phyloP scores from a whole-genome alignment of 2,797 vertebrate genomes.

The Petrocephalus sullivani region DNA sequence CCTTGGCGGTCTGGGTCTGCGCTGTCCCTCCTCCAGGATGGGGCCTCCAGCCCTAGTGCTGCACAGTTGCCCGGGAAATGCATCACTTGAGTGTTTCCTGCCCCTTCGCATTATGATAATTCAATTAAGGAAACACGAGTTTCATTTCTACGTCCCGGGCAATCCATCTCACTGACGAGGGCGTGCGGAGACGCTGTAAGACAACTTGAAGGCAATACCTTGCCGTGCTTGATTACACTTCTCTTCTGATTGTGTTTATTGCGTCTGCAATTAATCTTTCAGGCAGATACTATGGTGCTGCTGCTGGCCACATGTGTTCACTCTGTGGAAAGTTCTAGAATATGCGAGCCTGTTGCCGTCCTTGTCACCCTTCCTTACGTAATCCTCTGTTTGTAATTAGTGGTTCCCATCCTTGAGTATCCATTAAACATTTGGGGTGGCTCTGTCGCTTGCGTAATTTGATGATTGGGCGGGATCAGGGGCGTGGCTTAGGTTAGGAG shows the following conservation, averaged over 20 bases:
- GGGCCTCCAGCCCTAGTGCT: not conserved
- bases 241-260: conserved; percentile 19
- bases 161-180: conserved; percentile 16
- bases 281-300: not conserved
- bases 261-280: conserved; percentile 15
- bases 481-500: not conserved
- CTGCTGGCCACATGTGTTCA: not conserved
- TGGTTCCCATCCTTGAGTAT: not conserved
- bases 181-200: not conserved
- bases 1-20: not conserved
- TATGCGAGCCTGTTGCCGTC: not conserved
- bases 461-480: not conserved
- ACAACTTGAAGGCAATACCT: conserved; percentile 4
- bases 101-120: conserved; percentile 15
- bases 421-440: not conserved
- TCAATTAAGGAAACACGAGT: conserved; percentile 11
- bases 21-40: not conserved
- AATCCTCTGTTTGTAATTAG: not conserved
- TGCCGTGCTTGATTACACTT: not conserved
- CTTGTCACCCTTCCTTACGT: not conserved
- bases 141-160: conserved; percentile 10
- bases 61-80: not conserved
- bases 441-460: not conserved
- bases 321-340: conserved; percentile 3
- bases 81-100: not conserved